Evolutionary conservation across 1,140 invertebrate genomes (phyloP).

Genomic region (Lucilia cuprina): DNA sequence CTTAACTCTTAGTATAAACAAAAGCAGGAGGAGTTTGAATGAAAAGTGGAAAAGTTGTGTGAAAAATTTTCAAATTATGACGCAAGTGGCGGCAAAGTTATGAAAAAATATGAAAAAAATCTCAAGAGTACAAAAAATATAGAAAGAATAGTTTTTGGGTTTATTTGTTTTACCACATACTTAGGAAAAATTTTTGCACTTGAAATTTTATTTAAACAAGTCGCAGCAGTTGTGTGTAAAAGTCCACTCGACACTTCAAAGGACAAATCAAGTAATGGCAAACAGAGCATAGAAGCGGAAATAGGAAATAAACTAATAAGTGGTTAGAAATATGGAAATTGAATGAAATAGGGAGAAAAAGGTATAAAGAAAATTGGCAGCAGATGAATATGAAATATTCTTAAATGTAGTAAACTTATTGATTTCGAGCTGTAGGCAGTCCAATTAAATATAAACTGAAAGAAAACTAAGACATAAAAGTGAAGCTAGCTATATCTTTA

Average conservation of each 20-base stretch:
- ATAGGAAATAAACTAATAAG: slow-evolving; percentile 19
- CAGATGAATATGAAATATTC: no score
- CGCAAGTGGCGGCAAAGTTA: slow-evolving; percentile 12
- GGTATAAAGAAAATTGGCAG: no score
- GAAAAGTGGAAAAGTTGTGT: slow-evolving; percentile 4
- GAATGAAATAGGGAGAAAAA: not conserved
- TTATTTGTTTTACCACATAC: slow-evolving; percentile 11
- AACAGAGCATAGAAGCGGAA: not conserved
- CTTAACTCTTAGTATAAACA: not conserved
- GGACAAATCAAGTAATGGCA: slow-evolving; percentile 2
- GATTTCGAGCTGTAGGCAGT: no score
- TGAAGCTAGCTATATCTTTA: no score
- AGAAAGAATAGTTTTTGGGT: not conserved
- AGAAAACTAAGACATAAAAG: no score
- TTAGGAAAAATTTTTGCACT: not conserved
- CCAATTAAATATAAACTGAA: no score
- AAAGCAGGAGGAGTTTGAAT: not conserved
- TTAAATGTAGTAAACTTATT: no score
- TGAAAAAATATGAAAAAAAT: not conserved
- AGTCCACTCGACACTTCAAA: not conserved
- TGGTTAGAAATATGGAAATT: not conserved
- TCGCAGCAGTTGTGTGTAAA: not conserved
- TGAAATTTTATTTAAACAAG: not conserved
- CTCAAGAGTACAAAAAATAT: not conserved
- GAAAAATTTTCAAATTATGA: not conserved